Percentiles rank a stretch among this genome's conserved stretches.
phyloP scores from a whole-genome alignment of 2,113 vertebrate genomes.

The Maccullochella peelii region DNA sequence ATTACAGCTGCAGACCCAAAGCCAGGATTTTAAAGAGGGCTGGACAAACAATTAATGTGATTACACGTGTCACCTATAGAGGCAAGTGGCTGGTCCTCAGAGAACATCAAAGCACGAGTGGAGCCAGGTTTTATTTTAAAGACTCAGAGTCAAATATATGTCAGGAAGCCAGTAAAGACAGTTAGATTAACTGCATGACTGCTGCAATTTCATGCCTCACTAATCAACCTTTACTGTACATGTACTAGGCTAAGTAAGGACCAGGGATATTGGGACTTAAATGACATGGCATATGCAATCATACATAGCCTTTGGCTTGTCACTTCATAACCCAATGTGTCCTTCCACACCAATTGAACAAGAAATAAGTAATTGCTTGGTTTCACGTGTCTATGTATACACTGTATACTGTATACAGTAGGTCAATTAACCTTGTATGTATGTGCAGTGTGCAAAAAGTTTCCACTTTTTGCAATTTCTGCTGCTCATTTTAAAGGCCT shows the following conservation, averaged over 20 bases:
- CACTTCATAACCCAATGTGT: constrained; percentile 40
- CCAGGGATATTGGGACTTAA: constrained; percentile 27
- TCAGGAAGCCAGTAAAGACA: constrained; percentile 54
- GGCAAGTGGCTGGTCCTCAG: constrained; percentile 11
- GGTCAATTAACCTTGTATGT: not conserved
- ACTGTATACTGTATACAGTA: not conserved
- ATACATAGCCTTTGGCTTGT: constrained; percentile 29
- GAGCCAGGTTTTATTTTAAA: constrained; percentile 43
- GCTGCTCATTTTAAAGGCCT: not conserved
- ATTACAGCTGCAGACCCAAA: constrained; percentile 14
- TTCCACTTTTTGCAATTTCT: constrained; percentile 12
- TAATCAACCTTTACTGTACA: constrained; percentile 59
- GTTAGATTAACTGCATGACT: constrained; percentile 63
- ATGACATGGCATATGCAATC: constrained; percentile 33
- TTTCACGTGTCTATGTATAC: not conserved
- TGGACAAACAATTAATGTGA: constrained; percentile 13
- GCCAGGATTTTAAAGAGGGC: not conserved
- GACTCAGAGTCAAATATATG: constrained; percentile 37
- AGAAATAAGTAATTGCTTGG: constrained; percentile 15
- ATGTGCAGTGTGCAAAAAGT: constrained; percentile 9
- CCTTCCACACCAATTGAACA: constrained; percentile 23
- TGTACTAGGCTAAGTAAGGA: constrained; percentile 22
- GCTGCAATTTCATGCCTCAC: constrained; percentile 54
- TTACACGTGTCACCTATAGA: constrained; percentile 39
- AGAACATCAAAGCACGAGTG: constrained; percentile 44